Base-by-base conservation (phyloP, 64 coral and sea anemone genomes). In the Stichodactyla mertensii region DNA sequence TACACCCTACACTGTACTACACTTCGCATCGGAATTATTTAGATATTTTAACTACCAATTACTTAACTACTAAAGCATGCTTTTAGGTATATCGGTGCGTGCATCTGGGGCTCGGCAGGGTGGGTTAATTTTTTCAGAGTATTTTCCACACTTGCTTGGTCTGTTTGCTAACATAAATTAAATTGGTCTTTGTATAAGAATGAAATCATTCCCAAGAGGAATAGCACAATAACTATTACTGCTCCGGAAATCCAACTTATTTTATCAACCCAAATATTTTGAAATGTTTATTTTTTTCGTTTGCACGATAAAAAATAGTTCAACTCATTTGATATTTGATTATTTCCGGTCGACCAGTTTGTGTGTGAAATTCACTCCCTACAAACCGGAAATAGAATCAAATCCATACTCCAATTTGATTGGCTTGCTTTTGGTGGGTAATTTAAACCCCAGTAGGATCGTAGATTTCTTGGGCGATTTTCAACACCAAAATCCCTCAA, bases 361-460 rank as follows among this genome's bases (percentile, higher is more conserved):
- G 51, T 81, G 78, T 81, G 78, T 81, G 78, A 81, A 81, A 19
- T 81, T 81, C 52, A 52, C 51, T 81, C 52, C 78, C 78, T 19
- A 52, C 1, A 0, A 62, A 85, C 83, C 55, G 83, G 83, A 85
- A 85, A 85, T 85, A 52, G 55, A 61, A 36, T 74, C 24, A 18
- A 31, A 23, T 64, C 9, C 83, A 61, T 7, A 18, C 54, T 85
- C 54, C 52, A 19, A 18, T 52, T 12, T 81, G 83, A 85, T 85
- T 85, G 83, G 83, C 26, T 85, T 15, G 27, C 45, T 58, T 85
- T 85, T 85, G 83, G 83, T 51, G 83, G 83, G 83, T 52, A 62
- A 85, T 85, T 85, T 85, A 85, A 64, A 85, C 19, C 60, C 57
- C 52, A 81, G 53, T 53, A 4, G 6, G 1, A 7, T 55, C 16